Percentiles rank a stretch among this genome's conserved stretches.
Conservation (phyloP, 2,113 vertebrate genomes). For the Collichthys lucidus region DNA sequence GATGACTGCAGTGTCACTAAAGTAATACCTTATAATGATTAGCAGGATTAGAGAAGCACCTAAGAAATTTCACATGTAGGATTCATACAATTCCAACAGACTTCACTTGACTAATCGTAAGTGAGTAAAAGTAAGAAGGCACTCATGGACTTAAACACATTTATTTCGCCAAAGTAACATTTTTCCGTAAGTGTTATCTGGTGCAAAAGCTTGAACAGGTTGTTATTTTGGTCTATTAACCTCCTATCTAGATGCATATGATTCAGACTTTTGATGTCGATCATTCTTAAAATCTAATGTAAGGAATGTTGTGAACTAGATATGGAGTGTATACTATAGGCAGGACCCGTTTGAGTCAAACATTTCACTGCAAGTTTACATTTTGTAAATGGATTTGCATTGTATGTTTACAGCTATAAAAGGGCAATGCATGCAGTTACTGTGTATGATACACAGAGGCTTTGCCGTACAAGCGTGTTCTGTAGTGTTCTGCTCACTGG, state of each 20-base stretch:
- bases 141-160: not conserved
- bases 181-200: not conserved
- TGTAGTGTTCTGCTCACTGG: not conserved
- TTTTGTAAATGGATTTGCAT: not conserved
- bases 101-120: not conserved
- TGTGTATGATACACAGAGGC: not conserved
- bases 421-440: not conserved
- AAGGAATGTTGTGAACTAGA: not conserved
- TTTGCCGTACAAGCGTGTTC: not conserved
- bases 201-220: not conserved
- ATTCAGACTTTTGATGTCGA: too few species aligned
- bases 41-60: not conserved
- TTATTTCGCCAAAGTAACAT: not conserved
- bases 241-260: not conserved
- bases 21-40: not conserved
- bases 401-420: not conserved
- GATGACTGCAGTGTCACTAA: not conserved
- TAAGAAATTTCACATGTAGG: not conserved
- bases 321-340: not conserved
- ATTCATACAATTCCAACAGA: not conserved
- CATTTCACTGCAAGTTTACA: not conserved
- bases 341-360: not conserved
- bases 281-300: not conserved
- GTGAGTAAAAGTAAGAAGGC: not conserved
- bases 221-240: conserved; percentile 12